These are phyloP conservation scores for Chionis minor DNA, from an alignment of 2,113 vertebrate genomes.

Conservation along the genomic window DNA sequence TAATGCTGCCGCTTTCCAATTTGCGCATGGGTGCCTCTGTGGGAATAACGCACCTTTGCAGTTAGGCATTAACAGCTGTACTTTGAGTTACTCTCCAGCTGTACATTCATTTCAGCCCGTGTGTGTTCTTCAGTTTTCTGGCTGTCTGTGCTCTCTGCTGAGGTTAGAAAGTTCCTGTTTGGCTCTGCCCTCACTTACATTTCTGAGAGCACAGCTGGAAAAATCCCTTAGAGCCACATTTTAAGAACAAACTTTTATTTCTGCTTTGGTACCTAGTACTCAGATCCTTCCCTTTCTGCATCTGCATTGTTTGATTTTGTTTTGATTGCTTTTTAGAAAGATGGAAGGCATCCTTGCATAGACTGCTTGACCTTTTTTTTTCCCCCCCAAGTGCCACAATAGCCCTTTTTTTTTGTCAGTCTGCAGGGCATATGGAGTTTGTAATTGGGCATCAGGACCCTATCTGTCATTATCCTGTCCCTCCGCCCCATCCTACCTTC, in stretches of 20 bases:
- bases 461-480: too few species aligned
- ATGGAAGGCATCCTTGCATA: background rate
- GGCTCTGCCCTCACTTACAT: background rate
- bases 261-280: background rate
- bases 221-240: background rate
- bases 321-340: background rate
- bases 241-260: background rate
- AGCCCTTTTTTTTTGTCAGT: background rate
- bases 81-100: background rate
- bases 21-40: background rate
- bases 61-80: constrained; percentile 37
- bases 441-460: background rate
- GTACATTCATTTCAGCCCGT: background rate
- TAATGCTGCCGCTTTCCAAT: background rate
- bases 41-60: background rate
- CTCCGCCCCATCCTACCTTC: too few species aligned
- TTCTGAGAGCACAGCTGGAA: background rate
- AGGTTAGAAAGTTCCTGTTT: background rate
- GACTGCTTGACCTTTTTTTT: background rate
- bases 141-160: background rate
- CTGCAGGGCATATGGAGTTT: background rate
- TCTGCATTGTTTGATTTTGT: background rate
- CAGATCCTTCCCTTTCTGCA: background rate
- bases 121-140: background rate
- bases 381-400: background rate